Evolutionary conservation across 2,888 invertebrate genomes (phyloP), one percentile per base, ranked within the genome.

Genomic region (Drosophila anomalata): DNA sequence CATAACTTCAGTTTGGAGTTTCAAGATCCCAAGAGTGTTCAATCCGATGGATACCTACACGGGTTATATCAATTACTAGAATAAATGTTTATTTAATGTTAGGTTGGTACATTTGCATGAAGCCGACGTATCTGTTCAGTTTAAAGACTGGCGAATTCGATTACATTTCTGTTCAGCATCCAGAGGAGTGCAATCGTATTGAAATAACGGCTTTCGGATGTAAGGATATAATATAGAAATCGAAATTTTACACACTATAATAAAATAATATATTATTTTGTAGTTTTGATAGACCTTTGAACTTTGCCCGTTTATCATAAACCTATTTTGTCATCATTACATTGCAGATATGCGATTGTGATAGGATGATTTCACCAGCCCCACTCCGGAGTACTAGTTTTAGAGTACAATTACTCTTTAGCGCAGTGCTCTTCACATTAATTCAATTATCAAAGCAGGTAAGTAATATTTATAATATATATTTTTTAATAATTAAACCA

Each of bases 261-360:
- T 24, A 22, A 3, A 22, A 22, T 3, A 22, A 22, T 22, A 4
- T 24, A 24, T 4, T 5, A 4, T 4, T 3, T 5, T 24, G 5
- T 9, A 33, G 11, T 33, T 33, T 33, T 33, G 12, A 12, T 12
- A 12, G 14, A 20, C 20, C 20, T 36, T 36, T 36, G 36, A n/a
- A n/a, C 36, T 42, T 42, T 20, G 17, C 2, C 12, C 5, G 7
- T 56, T 22, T 47, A 56, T 5, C 20, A 39, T 24, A 52, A 4
- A 12, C 8, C 1, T 9, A 0, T 11, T 41, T 1, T 60, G 8
- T 29, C 8, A 14, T 24, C 22, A 24, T 24, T 22, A 22, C 4
- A 22, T 65, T 65, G 31, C 65, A 65, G 65, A 65, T 68, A 65
- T 65, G 65, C 68, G 39, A 65, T 65, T 65, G 29, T 68, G 69